A percentile compares a stretch with the other conserved stretches of the same genome.
phyloP scores from a whole-genome alignment of 2,797 vertebrate genomes.

The Falco novaeseelandiae region DNA sequence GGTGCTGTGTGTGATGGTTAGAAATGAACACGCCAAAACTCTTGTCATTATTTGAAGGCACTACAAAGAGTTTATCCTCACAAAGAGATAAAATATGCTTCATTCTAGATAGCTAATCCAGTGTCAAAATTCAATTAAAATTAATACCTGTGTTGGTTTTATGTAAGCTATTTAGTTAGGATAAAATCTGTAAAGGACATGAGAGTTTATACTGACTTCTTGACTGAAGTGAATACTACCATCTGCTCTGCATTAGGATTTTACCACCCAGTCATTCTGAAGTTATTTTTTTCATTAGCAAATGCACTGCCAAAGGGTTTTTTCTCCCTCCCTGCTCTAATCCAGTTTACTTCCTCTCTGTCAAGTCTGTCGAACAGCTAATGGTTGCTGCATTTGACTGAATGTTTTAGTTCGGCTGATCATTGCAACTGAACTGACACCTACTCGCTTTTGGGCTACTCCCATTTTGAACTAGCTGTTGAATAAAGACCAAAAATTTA shows the following conservation, averaged over 20 bases:
- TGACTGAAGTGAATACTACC: not conserved
- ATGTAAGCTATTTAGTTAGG: not conserved
- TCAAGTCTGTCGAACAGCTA: not conserved
- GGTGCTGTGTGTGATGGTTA: not conserved
- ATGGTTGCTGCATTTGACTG: not conserved
- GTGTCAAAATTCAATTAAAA: not conserved
- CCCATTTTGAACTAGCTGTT: not conserved
- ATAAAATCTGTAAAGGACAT: not conserved
- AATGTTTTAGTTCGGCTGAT: not conserved
- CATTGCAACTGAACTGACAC: not conserved
- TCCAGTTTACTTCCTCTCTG: not conserved
- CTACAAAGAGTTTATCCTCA: not conserved
- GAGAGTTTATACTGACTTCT: not conserved
- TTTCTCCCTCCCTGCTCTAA: not conserved
- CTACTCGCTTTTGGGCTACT: not conserved
- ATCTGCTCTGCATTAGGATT: constrained; percentile 2
- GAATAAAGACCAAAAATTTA: not conserved
- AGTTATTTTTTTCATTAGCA: not conserved
- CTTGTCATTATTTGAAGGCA: not conserved
- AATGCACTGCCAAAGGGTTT: not conserved
- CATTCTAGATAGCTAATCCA: not conserved
- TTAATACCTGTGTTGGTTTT: not conserved
- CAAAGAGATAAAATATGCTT: not conserved
- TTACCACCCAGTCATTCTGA: not conserved
- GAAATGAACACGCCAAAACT: not conserved